Evolutionary conservation across 2,113 vertebrate species (phyloP).

Genomic region (Pelmatolapia mariae): DNA sequence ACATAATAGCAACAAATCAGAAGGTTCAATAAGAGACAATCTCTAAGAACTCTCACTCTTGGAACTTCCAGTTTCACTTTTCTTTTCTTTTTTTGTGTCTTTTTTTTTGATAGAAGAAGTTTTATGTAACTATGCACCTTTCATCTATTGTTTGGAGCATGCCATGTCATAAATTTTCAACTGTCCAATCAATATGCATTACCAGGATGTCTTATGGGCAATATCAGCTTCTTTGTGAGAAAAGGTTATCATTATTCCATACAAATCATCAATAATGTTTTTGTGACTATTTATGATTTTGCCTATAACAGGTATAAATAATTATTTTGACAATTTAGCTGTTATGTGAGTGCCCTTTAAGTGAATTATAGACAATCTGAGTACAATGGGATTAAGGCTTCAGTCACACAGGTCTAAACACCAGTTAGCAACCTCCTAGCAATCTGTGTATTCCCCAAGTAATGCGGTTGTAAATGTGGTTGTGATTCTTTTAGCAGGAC

Average conservation of each 20-base stretch:
- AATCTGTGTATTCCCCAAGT: not conserved
- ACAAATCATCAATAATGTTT: not conserved
- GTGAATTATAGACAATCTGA: not conserved
- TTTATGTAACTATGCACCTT: not conserved
- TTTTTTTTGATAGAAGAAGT: not conserved
- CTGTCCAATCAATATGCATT: not conserved
- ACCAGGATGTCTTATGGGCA: not conserved
- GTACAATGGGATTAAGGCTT: not conserved
- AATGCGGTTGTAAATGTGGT: not conserved
- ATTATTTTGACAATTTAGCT: not conserved
- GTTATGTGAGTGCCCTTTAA: not conserved
- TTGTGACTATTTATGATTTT: not conserved
- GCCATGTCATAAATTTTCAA: not conserved
- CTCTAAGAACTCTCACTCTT: not conserved
- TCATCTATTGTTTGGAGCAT: not conserved
- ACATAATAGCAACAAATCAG: not conserved
- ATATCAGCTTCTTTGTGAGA: not conserved
- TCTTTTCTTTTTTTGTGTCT: rapidly evolving
- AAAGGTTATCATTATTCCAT: not conserved
- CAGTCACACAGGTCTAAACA: not conserved
- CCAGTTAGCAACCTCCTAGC: not conserved
- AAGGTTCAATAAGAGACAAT: not conserved
- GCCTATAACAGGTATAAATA: not conserved
- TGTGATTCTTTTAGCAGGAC: not conserved
- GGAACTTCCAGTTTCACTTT: not conserved